Base-by-base conservation (phyloP, 2,888 invertebrate genomes). In the Pycnomerus fuliginosus region DNA sequence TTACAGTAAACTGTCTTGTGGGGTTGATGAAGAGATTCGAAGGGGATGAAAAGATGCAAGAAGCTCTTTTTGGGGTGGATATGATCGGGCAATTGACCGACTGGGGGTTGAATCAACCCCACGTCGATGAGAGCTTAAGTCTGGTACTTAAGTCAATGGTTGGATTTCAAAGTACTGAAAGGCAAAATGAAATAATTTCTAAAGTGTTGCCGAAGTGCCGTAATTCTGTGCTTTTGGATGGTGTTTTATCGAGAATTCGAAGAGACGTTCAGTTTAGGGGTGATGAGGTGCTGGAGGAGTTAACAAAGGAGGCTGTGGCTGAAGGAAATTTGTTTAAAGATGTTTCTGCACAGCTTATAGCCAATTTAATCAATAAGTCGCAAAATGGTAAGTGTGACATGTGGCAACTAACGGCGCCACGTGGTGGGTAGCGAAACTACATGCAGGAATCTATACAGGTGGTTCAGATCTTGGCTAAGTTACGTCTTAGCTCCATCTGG, bases 321-420 rank as follows among this genome's bases (percentile, higher is more conserved):
- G 12, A 33, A 10, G 41, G 51, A 37, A 34, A 50, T n/a, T 36
- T 52, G 30, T 41, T 53, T 3, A 73, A 73, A 46, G 62, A 62
- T 7, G 74, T 74, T 47, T 74, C 77, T 0, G 76, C 75, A 57
- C 70, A 74, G 48, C 63, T 82, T 36, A 60, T 80, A 38, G 78
- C 80, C 1, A 79, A 80, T 67, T 67, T 83, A 39, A 56, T 83
- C 28, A 83, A 84, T 60, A 83, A 83, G 66, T 48, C 36, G 33
- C 11, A 23, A 2, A 15, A 33, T 1, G 35, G 31, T 40, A 25
- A 22, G 4, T 2, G 23, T 2, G n/a, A n/a, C n/a, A n/a, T n/a
- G n/a, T 23, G 4, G 4, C 11, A 23, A 23, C 23, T 2, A 23
- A 23, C n/a, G 20, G 11, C n/a, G 2, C 11, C n/a, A n/a, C n/a